Percentiles rank a stretch among this genome's conserved stretches.
Evolutionary conservation across 2,888 invertebrate species (phyloP).

Genomic region (Microdon myrmicae): DNA sequence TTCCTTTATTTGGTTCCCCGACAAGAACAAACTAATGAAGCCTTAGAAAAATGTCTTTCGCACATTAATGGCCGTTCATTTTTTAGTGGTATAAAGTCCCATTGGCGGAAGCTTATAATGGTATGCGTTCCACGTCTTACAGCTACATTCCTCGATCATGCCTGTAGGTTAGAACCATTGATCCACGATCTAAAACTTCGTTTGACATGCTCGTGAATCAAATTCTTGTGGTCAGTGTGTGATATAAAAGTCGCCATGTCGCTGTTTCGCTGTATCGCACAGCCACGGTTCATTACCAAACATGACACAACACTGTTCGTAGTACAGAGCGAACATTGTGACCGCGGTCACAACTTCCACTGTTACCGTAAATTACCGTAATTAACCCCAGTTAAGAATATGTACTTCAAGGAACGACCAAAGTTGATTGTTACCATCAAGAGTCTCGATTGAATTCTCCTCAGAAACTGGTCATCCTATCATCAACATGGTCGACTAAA

Average conservation of each 20-base stretch:
- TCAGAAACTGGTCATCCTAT: constrained; percentile 17
- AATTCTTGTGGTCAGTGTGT: too few species aligned
- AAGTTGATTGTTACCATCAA: constrained; percentile 3
- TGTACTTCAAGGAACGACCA: constrained; percentile 10
- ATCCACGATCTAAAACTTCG: too few species aligned
- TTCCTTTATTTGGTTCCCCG: too few species aligned
- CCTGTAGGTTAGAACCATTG: too few species aligned
- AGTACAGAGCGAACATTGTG: constrained; percentile 25
- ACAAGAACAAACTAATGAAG: too few species aligned
- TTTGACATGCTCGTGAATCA: too few species aligned
- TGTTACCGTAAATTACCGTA: constrained; percentile 46
- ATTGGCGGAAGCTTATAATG: too few species aligned
- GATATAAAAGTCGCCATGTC: constrained; percentile 8
- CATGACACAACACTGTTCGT: constrained; percentile 36
- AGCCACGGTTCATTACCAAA: constrained; percentile 45
- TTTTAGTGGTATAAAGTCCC: too few species aligned
- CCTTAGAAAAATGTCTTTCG: too few species aligned
- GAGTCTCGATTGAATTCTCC: constrained; percentile 31
- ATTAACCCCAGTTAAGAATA: constrained; percentile 38
- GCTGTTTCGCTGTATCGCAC: constrained; percentile 7
- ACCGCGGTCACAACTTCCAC: constrained; percentile 24
- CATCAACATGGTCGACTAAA: constrained; percentile 22
- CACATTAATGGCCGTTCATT: too few species aligned
- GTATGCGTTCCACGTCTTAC: too few species aligned
- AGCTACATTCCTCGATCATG: too few species aligned